Conservation (phyloP, 2,113 vertebrate genomes). For the Struthio camelus region DNA sequence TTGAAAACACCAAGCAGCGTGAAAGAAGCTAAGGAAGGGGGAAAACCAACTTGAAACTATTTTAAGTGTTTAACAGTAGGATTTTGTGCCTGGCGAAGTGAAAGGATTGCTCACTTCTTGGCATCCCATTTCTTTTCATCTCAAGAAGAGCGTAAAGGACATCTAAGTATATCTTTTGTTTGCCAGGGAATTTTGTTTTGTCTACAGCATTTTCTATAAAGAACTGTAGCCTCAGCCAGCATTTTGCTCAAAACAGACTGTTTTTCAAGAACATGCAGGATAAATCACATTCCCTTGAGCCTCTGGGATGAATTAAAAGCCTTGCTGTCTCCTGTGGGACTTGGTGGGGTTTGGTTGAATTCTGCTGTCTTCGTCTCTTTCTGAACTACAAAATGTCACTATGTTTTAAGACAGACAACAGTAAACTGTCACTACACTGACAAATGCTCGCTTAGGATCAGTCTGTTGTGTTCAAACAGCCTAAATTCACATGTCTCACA, state of each 20-base stretch:
- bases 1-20: fast-evolving
- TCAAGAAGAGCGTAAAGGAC: neutral
- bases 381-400: neutral
- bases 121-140: neutral
- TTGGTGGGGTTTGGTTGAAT: neutral
- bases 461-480: neutral
- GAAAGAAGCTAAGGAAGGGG: neutral
- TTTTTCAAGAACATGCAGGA: neutral
- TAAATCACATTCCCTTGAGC: neutral
- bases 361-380: neutral
- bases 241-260: neutral
- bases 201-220: neutral
- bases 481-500: neutral
- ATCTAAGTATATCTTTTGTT: neutral
- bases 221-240: neutral
- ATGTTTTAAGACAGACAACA: neutral
- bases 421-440: neutral
- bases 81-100: neutral
- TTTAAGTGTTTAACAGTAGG: neutral
- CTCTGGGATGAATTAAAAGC: neutral
- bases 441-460: neutral
- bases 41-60: neutral
- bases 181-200: neutral
- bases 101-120: neutral
- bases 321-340: fast-evolving